Percentiles rank a stretch among this genome's conserved stretches.
phyloP scores from a whole-genome alignment of 1,140 invertebrate species.

The Neotoxoptera formosana region DNA sequence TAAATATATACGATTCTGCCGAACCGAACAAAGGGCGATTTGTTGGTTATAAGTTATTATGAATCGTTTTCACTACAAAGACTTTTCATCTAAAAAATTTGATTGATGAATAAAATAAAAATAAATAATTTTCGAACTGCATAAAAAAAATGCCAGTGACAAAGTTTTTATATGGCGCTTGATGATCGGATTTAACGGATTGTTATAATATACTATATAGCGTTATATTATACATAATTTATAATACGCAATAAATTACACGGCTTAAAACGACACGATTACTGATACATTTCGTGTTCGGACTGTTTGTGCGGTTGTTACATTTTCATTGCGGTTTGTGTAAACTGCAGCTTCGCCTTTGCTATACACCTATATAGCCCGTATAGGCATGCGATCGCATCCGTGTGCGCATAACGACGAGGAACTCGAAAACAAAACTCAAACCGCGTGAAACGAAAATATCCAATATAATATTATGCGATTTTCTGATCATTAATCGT shows the following conservation, averaged over 20 bases:
- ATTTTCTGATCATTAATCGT: background rate
- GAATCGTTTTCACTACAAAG: background rate
- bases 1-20: background rate
- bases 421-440: background rate
- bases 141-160: background rate
- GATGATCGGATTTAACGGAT: background rate
- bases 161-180: background rate
- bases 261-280: background rate
- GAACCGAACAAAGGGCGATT: background rate
- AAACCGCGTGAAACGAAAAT: background rate
- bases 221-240: background rate
- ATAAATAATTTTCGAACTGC: background rate
- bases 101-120: background rate
- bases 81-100: background rate
- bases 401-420: background rate
- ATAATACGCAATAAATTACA: background rate
- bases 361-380: too few species aligned
- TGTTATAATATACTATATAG: background rate
- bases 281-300: background rate
- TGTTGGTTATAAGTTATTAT: slow-evolving; percentile 12
- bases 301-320: background rate
- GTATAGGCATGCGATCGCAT: background rate
- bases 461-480: too few species aligned
- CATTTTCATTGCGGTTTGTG: background rate
- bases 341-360: background rate